phyloP scores from a whole-genome alignment of 2,888 invertebrate genomes.

The Psylliodes chrysocephalus region DNA sequence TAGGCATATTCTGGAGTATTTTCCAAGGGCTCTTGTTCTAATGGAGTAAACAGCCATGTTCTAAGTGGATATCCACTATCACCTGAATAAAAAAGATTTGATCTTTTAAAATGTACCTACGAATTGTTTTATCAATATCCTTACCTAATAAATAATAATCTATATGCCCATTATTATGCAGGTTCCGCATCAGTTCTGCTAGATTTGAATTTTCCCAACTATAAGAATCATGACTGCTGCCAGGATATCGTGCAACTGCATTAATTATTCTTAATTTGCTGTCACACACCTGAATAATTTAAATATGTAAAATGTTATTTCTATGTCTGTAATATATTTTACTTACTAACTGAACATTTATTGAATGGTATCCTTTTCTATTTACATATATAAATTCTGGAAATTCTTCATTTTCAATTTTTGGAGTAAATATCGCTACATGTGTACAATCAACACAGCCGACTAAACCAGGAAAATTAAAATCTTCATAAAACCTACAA shows the following conservation, averaged over 20 bases:
- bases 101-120: too few relatives aligned
- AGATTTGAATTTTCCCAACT: slow-evolving; percentile 30
- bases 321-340: not conserved
- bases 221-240: slow-evolving; percentile 27
- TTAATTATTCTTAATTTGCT: slow-evolving; percentile 26
- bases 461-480: slow-evolving; percentile 29
- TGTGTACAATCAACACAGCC: slow-evolving; percentile 52
- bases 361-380: slow-evolving; percentile 50
- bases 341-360: slow-evolving; percentile 51
- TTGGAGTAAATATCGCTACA: slow-evolving; percentile 48
- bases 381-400: too few relatives aligned
- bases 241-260: slow-evolving; percentile 32
- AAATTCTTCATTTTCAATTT: slow-evolving; percentile 38
- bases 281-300: slow-evolving; percentile 11
- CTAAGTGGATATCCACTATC: slow-evolving; percentile 26
- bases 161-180: slow-evolving; percentile 2
- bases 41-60: slow-evolving; percentile 30
- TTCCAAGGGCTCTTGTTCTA: slow-evolving; percentile 8
- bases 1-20: slow-evolving; percentile 21
- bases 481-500: slow-evolving; percentile 16
- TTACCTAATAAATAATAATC: not conserved
- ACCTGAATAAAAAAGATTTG: slow-evolving; percentile 1
- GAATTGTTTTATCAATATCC: too few relatives aligned
- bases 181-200: not conserved
- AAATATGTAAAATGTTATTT: not conserved